phyloP scores from a whole-genome alignment of 2,113 vertebrate species.

The Larimichthys crocea region DNA sequence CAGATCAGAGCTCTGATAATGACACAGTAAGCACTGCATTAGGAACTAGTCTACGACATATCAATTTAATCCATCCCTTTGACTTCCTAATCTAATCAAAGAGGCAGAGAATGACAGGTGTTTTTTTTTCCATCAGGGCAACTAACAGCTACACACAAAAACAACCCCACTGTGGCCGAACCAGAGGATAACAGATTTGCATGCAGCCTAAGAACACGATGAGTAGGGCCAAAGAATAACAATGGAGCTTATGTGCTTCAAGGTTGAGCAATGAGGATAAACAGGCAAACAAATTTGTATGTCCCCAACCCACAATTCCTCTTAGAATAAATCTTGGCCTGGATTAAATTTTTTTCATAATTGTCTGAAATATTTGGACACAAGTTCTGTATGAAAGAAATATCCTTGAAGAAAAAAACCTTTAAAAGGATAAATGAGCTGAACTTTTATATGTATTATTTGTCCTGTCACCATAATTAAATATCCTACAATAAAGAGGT shows the following conservation, averaged over 20 bases:
- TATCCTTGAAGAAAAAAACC: too few species aligned
- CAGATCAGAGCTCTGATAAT: conserved; percentile 50
- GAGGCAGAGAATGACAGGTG: conserved; percentile 74
- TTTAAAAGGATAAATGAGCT: neutral
- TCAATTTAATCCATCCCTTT: conserved; percentile 66
- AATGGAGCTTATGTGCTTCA: conserved; percentile 59
- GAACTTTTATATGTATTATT: neutral
- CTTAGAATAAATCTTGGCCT: conserved; percentile 29
- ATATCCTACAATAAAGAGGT: neutral
- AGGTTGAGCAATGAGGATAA: conserved; percentile 45
- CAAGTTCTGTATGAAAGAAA: too few species aligned
- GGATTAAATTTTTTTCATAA: conserved; percentile 13
- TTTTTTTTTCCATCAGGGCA: conserved; percentile 75
- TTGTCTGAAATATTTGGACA: conserved; percentile 28
- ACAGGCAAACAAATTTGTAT: conserved; percentile 30
- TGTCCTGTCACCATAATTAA: neutral
- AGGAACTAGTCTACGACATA: conserved; percentile 50
- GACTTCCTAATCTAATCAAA: conserved; percentile 78
- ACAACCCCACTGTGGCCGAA: conserved; percentile 58
- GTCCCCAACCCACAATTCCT: conserved; percentile 16
- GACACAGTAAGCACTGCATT: conserved; percentile 50
- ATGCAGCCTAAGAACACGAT: conserved; percentile 63
- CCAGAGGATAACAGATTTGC: conserved; percentile 64
- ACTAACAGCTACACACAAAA: conserved; percentile 68
- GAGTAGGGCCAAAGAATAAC: conserved; percentile 60